These are phyloP conservation scores for Megaleporinus macrocephalus DNA, from an alignment of 2,113 vertebrate genomes.

Conservation along the genomic window DNA sequence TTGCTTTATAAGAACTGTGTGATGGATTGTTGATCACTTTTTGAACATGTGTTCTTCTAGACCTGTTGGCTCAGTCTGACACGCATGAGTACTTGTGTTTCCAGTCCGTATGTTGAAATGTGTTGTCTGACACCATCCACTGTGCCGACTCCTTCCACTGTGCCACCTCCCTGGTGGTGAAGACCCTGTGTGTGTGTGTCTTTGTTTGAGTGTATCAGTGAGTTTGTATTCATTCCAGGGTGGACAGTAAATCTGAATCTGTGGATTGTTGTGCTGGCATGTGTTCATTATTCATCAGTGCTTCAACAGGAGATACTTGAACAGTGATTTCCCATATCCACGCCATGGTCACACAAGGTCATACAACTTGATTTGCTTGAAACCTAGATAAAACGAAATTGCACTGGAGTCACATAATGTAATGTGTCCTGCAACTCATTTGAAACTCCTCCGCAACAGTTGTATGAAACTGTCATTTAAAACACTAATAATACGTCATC, in stretches of 20 bases:
- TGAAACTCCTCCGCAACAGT: too few species aligned
- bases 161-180: background rate
- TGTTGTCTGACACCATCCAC: too few species aligned
- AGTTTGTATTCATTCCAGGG: background rate
- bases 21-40: background rate
- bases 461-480: too few species aligned
- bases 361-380: too few species aligned
- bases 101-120: background rate
- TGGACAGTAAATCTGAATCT: background rate
- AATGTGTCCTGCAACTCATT: too few species aligned
- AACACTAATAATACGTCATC: too few species aligned
- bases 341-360: background rate
- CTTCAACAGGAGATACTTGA: conserved; percentile 4
- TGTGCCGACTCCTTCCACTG: too few species aligned
- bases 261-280: background rate
- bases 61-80: background rate
- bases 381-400: too few species aligned
- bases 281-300: background rate
- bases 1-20: background rate
- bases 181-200: background rate
- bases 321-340: background rate
- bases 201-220: background rate
- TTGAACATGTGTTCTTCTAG: background rate
- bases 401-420: too few species aligned
- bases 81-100: background rate